Evolutionary conservation across 2,113 vertebrate species (phyloP).

Genomic region (Gymnarchus niloticus): DNA sequence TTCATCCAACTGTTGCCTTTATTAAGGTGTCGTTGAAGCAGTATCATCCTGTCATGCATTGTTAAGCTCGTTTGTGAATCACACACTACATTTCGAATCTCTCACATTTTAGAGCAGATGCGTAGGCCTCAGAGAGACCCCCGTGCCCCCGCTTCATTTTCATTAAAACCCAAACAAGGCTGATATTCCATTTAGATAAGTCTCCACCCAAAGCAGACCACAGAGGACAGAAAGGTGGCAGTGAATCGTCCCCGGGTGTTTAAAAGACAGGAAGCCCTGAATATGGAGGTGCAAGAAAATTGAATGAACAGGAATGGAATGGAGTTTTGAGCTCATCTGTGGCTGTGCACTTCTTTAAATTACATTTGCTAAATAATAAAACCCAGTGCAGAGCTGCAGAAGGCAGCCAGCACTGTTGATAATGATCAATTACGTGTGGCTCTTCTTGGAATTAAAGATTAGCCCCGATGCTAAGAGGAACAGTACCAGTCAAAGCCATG

Average conservation of each 20-base stretch:
- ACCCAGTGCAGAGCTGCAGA: constrained; percentile 36
- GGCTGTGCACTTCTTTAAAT: constrained; percentile 41
- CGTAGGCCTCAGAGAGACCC: constrained; percentile 56
- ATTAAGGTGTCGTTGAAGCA: constrained; percentile 45
- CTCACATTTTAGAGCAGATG: constrained; percentile 60
- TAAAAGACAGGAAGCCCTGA: constrained; percentile 60
- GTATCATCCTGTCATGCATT: constrained; percentile 50
- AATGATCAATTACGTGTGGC: constrained; percentile 29
- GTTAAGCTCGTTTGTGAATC: constrained; percentile 56
- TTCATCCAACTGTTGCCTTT: constrained; percentile 49
- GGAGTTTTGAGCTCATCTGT: constrained; percentile 41
- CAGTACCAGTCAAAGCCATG: constrained; percentile 26
- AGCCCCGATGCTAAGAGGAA: constrained; percentile 44
- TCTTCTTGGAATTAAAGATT: constrained; percentile 31
- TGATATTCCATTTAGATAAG: constrained; percentile 78
- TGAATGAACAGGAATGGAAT: constrained; percentile 43
- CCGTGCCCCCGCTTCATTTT: constrained; percentile 55
- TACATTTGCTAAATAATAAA: constrained; percentile 51
- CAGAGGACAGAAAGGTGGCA: constrained; percentile 52
- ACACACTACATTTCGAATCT: constrained; percentile 55
- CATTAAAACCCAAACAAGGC: constrained; percentile 64
- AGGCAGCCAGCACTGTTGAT: constrained; percentile 15
- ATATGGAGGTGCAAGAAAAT: constrained; percentile 58
- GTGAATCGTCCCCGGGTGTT: constrained; percentile 52
- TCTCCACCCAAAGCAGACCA: constrained; percentile 53